Conservation (phyloP, 2,888 invertebrate species). For the Stenodema calcarata region DNA sequence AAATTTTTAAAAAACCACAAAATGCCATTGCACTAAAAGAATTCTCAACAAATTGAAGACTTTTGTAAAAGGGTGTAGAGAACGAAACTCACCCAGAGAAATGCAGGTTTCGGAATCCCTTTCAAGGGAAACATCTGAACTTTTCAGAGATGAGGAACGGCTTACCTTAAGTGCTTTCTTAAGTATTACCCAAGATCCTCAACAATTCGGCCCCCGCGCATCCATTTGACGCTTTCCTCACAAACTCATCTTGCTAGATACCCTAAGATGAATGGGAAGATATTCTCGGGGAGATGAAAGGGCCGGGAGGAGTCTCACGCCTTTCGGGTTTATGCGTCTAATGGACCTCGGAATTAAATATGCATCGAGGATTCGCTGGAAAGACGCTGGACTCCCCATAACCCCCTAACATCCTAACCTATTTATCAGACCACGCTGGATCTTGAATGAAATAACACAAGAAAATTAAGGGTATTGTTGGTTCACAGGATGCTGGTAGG, state of each 20-base stretch:
- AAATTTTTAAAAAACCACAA: too few relatives aligned
- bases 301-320: neutral
- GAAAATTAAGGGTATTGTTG: neutral
- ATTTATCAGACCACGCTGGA: conserved; percentile 1
- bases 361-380: conserved; percentile 14
- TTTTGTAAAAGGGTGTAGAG: neutral
- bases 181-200: conserved; percentile 29
- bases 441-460: neutral
- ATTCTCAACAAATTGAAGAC: neutral
- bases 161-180: conserved; percentile 35
- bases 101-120: neutral
- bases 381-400: neutral
- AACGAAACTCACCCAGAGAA: neutral
- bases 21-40: neutral
- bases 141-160: conserved; percentile 21
- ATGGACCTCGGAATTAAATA: conserved; percentile 31
- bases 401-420: neutral
- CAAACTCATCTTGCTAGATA: neutral
- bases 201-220: conserved; percentile 3
- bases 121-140: conserved; percentile 22
- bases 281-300: neutral
- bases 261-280: conserved; percentile 5
- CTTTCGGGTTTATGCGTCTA: conserved; percentile 17
- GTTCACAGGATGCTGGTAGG: neutral
- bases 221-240: conserved; percentile 16